Base-by-base conservation (phyloP, 2,797 vertebrate species). In the Mionectes olivaceus region DNA sequence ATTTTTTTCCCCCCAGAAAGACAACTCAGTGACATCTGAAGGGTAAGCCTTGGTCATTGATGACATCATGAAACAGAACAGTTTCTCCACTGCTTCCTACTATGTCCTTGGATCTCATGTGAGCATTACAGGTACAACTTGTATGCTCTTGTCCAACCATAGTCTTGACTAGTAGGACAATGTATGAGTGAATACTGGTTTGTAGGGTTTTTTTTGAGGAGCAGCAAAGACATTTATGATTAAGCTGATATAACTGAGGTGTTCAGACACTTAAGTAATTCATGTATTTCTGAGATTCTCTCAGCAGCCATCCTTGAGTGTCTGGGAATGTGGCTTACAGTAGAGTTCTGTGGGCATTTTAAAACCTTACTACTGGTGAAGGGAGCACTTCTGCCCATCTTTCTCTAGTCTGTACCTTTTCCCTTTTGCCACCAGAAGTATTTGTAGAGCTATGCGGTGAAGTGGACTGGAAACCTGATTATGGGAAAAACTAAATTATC, bases 1-100 rank as follows among this genome's bases (percentile, higher is more conserved):
- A 7, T 52, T 18, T 52, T 60, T 18, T 5, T 55, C 1, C 2
- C 6, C 6, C 43, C 27, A 46, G 57, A 52, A 75, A 52, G 53
- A 67, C 0, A 0, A 3, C 13, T 67, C 13, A 0, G n/a, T 67
- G 61, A 22, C 63, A 71, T 2, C 57, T 59, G 57, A 84, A 81
- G 13, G 47, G 14, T 43, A 24, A n/a, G 13, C 11, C 25, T 57
- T 65, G 32, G 33, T 12, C 27, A 47, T 43, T 70, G 69, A 46
- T 90, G 21, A 81, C 35, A 67, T 83, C 10, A 12, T 15, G 19
- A 89, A 81, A 35, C 19, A 25, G 69, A 83, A 46, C 11, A 50
- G 52, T 75, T 93, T 30, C 49, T 59, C n/a, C 3, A 3, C 21
- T 81, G 65, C 14, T 81, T 77, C 19, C 24, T 77, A n/a, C 52